Base-by-base conservation (phyloP, 2,888 invertebrate genomes). In the Stenichneumon culpator region DNA sequence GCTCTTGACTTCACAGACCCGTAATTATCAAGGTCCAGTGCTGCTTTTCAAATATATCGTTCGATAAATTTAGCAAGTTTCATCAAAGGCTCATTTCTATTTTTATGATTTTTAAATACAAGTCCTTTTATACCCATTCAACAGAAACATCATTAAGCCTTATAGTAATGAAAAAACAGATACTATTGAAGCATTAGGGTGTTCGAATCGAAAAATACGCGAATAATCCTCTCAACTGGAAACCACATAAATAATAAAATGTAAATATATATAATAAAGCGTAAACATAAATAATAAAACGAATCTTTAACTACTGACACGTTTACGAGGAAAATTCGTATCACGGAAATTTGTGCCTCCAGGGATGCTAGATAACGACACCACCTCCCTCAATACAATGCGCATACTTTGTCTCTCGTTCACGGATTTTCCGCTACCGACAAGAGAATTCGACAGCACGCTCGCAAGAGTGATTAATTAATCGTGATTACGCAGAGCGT, bases 401-500 rank as follows among this genome's bases (percentile, higher is more conserved):
- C 63, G n/a, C 11, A 63, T 63, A 25, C 54, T 32, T 52, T 32
- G 52, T 39, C 11, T 50, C 14, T 39, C 65, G 36, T 47, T 67
- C 39, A 67, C 50, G 39, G 19, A 16, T 50, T 11, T n/a, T 67
- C 32, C 16, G 2, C 3, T n/a, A 25, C 9, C 63, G 16, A 50
- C n/a, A 28, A 5, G 70, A 52, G 52, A 70, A 7, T 11, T 0
- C 28, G 39, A 39, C 57, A 7, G 44, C 2, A 11, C 16, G 11
- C 28, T n/a, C 50, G 47, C 75, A 67, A 67, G 36, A 67, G 65
- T 52, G 32, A 75, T 75, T 67, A 75, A 75, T 75, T 75, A 75
- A 65, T 52, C 74, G 50, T 67, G 67, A 75, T 75, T 75, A 75
- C 75, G 75, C 65, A 50, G 63, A 32, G 65, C 65, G 65, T 65